Conservation (phyloP, 2,797 vertebrate genomes). For the Calcarius lapponicus region DNA sequence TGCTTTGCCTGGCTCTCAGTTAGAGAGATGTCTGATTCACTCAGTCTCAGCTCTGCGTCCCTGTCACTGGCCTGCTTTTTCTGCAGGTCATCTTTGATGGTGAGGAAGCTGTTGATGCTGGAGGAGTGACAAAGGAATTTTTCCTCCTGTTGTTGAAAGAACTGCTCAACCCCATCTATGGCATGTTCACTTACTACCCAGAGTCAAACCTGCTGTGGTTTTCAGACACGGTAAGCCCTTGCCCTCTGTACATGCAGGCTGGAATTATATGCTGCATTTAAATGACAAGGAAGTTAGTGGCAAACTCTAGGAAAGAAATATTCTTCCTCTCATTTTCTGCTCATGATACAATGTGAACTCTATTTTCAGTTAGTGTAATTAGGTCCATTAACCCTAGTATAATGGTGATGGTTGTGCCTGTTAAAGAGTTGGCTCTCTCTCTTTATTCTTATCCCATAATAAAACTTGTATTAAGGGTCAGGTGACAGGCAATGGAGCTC, state of each 20-base stretch:
- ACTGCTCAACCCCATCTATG: slow-evolving; percentile 94
- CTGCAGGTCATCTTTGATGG: slow-evolving; percentile 94
- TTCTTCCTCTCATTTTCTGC: not conserved
- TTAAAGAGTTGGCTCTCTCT: not conserved
- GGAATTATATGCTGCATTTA: not conserved
- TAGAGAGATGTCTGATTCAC: not conserved
- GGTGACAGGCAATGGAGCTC: not conserved
- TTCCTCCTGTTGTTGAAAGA: slow-evolving; percentile 95
- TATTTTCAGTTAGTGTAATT: not conserved
- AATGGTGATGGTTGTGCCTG: not conserved
- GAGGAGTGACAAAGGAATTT: slow-evolving; percentile 97
- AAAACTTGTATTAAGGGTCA: not conserved
- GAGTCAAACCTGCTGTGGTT: slow-evolving; percentile 97
- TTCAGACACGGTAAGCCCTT: slow-evolving; percentile 89
- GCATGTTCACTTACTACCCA: slow-evolving; percentile 95
- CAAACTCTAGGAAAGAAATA: not conserved
- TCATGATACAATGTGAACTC: not conserved
- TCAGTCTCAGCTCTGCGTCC: not conserved
- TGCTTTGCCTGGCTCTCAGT: not conserved
- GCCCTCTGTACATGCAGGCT: accelerated
- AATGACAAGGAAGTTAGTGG: not conserved
- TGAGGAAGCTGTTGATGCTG: slow-evolving; percentile 95
- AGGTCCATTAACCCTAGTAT: not conserved
- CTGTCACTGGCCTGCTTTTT: not conserved
- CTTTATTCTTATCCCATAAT: not conserved